A percentile compares a stretch with the other conserved stretches of the same genome.
Evolutionary conservation across 2,113 vertebrate species (phyloP).

Genomic region (Sinocyclocheilus anshuiensis): DNA sequence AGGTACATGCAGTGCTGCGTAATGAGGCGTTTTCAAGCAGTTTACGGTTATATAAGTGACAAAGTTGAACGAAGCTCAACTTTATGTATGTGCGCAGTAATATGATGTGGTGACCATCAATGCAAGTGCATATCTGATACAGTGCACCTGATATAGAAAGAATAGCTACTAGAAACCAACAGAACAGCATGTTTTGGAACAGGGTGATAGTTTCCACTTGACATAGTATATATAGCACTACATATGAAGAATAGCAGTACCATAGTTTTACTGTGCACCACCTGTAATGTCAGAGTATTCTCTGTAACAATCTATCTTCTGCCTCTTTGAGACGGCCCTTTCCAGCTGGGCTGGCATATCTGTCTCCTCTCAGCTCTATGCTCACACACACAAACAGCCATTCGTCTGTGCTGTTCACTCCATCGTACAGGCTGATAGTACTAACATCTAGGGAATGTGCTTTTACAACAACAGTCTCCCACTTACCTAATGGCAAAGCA

Average conservation of each 20-base stretch:
- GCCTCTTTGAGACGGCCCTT: background rate
- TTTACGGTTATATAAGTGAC: background rate
- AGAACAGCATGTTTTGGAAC: background rate
- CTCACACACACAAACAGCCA: constrained; percentile 54
- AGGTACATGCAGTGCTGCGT: background rate
- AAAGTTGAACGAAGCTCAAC: background rate
- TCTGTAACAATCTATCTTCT: constrained; percentile 3
- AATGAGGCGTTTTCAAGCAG: background rate
- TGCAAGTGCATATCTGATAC: background rate
- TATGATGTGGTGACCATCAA: background rate
- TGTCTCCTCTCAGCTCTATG: constrained; percentile 47
- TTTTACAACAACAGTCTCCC: constrained; percentile 66
- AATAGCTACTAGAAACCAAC: background rate
- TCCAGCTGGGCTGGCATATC: constrained; percentile 25
- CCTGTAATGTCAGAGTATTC: constrained; percentile 16
- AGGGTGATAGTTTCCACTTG: constrained; percentile 19
- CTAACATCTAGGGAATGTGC: constrained; percentile 68
- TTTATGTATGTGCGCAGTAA: background rate
- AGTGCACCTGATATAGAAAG: background rate
- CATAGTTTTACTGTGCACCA: background rate
- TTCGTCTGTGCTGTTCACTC: constrained; percentile 57
- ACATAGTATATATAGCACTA: background rate
- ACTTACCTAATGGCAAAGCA: constrained; percentile 58
- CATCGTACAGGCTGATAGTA: constrained; percentile 65
- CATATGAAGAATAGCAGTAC: background rate